Base-by-base conservation (phyloP, 2,888 invertebrate species). In the Apodemia zela region DNA sequence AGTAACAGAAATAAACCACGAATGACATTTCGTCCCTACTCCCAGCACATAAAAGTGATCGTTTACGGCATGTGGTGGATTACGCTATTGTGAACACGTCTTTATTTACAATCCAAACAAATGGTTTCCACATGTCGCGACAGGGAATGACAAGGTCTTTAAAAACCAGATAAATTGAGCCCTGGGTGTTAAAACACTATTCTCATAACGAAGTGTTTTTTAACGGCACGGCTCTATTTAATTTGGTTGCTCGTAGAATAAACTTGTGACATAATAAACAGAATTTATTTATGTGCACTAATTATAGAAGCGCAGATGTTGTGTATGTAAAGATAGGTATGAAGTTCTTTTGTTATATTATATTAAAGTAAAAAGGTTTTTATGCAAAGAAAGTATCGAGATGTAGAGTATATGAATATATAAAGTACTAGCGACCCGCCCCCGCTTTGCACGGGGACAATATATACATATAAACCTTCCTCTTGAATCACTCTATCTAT, bases 81-180 rank as follows among this genome's bases (percentile, higher is more conserved):
- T 10, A 10, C 10, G 71, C 69, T 73, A 77, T 74, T 76, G 77
- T 80, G 77, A 77, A 79, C 76, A 77, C 78, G 72, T 69, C 84
- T 85, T 84, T 89, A 89, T 88, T 87, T 87, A 88, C 78, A 78
- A 68, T 78, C 78, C 81, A 83, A 82, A 86, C 89, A 87, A 90
- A 86, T 87, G 88, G 78, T 72, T 72, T 73, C 80, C 89, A 90
- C 81, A 90, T 90, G 89, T 82, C 85, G 85, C 81, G 82, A 77
- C 81, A 78, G 73, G 68, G 79, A 87, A 73, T 87, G 89, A 90
- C 89, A 90, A 89, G 89, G 88, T 68, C 85, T 78, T 65, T 60
- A 45, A 61, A 54, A 62, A 71, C 88, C 80, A 83, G 8, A 21
- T 51, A 51, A 51, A 51, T 21, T 51, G 51, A 51, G 13, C 51